Evolutionary conservation across 2,888 invertebrate species (phyloP).

Genomic region (Tiliacea aurago): DNA sequence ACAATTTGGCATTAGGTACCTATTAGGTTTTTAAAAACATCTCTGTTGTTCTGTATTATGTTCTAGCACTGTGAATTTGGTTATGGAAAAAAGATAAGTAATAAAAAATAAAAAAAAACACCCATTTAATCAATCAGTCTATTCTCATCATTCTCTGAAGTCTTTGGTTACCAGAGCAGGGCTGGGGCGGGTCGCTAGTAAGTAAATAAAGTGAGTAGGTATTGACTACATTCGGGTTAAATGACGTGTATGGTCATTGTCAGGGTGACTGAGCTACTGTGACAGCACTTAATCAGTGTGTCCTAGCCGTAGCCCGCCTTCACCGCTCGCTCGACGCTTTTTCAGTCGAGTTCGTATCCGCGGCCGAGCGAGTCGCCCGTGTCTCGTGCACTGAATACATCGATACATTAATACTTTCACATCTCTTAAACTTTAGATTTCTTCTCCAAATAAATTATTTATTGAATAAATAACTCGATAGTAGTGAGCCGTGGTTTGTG

Average conservation of each 20-base stretch:
- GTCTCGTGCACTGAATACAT: slow-evolving; percentile 33
- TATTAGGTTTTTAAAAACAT: too few species aligned
- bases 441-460: slow-evolving; percentile 18
- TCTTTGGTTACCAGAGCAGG: neutral
- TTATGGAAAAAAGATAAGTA: too few species aligned
- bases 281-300: slow-evolving; percentile 24
- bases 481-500: slow-evolving; percentile 38
- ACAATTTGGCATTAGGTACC: too few species aligned
- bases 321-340: slow-evolving; percentile 24
- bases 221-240: slow-evolving; percentile 23
- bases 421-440: slow-evolving; percentile 20
- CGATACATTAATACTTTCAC: slow-evolving; percentile 38
- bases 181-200: neutral
- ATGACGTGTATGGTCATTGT: slow-evolving; percentile 42
- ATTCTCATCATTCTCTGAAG: too few species aligned
- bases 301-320: slow-evolving; percentile 24
- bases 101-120: too few species aligned
- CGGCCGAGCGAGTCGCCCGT: slow-evolving; percentile 57
- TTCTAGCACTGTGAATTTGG: too few species aligned
- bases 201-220: slow-evolving; percentile 20
- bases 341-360: slow-evolving; percentile 62
- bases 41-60: too few species aligned
- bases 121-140: too few species aligned
- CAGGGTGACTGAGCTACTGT: slow-evolving; percentile 37
- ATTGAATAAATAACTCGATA: slow-evolving; percentile 16